Base-by-base conservation (phyloP, 1,140 invertebrate species). In the Zaprionus capensis region DNA sequence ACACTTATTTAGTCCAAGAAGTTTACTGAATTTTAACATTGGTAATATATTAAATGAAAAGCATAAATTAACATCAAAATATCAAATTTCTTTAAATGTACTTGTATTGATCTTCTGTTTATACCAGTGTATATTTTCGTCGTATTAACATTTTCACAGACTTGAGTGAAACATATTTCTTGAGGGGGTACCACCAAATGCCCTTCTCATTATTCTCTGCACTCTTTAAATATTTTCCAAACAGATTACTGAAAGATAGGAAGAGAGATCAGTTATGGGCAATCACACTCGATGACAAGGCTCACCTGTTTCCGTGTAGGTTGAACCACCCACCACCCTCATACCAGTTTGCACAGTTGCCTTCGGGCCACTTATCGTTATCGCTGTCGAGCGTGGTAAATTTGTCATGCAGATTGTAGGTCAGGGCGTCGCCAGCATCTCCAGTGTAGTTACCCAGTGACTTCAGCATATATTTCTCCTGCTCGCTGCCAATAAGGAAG, bases 331-430 rank as follows among this genome's bases (percentile, higher is more conserved):
- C 95, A 3, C 94, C 95, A 15, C 94, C 94, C 26, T 92, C 93
- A 46, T 95, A 95, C 57, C 94, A 93, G 26, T 93, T 82, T 0
- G 96, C 95, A 92, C 96, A 97, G 61, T 95, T 94, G 4, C 95
- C 94, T 34, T 95, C 94, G 53, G 93, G 93, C 93, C 76, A 78
- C 11, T 93, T 94, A 81, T 96, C 96, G 80, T 96, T 95, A 86
- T 97, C 96, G 17, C 93, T 82, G 72, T 97, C 96, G 20, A 93
- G 93, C 0, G 96, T 96, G 28, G 95, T 95, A 92, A 96, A 97
- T 80, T 94, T 94, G 81, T 95, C 94, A 0, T 94, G 94, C 34
- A 95, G 94, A 84, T 96, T 96, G 46, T 95, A 95, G 15, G 93
- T 93, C 34, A 97, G 85, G 0, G 96, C 95, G 91, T 97, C 95